Base-by-base conservation (phyloP, 2,113 vertebrate species). In the Piaya cayana region DNA sequence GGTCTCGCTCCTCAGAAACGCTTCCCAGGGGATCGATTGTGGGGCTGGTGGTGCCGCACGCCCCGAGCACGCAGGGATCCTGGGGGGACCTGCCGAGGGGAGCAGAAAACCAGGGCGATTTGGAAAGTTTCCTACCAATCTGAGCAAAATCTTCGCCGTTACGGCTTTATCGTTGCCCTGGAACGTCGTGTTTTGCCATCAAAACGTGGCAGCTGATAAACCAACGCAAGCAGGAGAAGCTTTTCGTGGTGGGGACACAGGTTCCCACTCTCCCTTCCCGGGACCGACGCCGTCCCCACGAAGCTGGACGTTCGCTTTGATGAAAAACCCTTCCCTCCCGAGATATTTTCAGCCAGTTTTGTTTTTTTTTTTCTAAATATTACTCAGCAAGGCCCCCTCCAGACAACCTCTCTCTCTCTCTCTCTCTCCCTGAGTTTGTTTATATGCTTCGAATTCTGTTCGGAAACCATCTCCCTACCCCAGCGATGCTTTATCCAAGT, bases 391-490 rank as follows among this genome's bases (percentile, higher is more conserved):
- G 95, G 94, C 87, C 85, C 78, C 84, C 94, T 89, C 90, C 56
- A 90, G 75, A 96, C 93, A 96, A 47, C 47, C 95, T 95, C 94
- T 93, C 82, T 95, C 82, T 65, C 91, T 91, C 95, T 95, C 94
- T 93, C 82, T 95, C 82, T 65, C 91, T 91, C 87, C 78, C 71
- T 1, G 75, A 76, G 70, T 95, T 97, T 97, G 94, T 94, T 96
- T 96, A 96, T 96, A 90, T 4, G 93, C 95, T 81, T 92, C 16
- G 90, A 94, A 93, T 94, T 92, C 94, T 81, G n/a, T 91, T 91
- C 79, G 93, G 90, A 92, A 96, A 91, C 81, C 95, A 91, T 95
- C 94, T 95, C 96, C 90, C 92, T 81, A 37, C 88, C 93, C 86
- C 90, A n/a, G 95, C 56, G 15, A 52, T 19, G 87, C 29, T 95